Evolutionary conservation across 2,888 invertebrate genomes (phyloP).

Genomic region (Mamestra brassicae): DNA sequence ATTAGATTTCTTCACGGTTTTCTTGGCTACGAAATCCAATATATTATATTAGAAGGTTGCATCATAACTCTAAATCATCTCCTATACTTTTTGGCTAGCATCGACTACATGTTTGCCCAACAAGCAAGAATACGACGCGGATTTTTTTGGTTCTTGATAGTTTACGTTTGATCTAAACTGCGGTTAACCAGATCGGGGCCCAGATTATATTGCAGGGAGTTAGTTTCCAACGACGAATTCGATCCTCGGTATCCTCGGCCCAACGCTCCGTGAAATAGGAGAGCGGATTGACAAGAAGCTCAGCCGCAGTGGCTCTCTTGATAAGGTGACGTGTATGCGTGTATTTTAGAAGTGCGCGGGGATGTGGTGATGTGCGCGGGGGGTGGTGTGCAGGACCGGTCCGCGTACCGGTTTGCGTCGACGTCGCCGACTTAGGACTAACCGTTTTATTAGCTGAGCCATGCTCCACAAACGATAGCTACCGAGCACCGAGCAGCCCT

Average conservation of each 20-base stretch:
- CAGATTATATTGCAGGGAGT: constrained; percentile 80
- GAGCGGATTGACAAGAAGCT: constrained; percentile 84
- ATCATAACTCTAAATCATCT: constrained; percentile 71
- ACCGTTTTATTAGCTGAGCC: constrained; percentile 89
- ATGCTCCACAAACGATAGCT: constrained; percentile 88
- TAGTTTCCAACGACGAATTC: constrained; percentile 79
- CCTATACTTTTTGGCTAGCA: constrained; percentile 52
- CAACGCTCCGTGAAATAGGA: constrained; percentile 84
- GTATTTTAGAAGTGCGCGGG: constrained; percentile 85
- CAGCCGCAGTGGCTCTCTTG: constrained; percentile 83
- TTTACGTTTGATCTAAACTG: constrained; percentile 76
- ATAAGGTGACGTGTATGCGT: constrained; percentile 88
- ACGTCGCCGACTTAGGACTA: constrained; percentile 86
- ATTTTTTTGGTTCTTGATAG: constrained; percentile 54
- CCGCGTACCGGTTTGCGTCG: constrained; percentile 88
- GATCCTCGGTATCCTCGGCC: constrained; percentile 79
- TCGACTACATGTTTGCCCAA: constrained; percentile 46
- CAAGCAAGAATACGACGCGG: constrained; percentile 40
- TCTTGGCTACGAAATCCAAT: constrained; percentile 79
- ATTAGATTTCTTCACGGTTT: constrained; percentile 85
- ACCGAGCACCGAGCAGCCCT: constrained; percentile 74
- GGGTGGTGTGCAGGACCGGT: constrained; percentile 83
- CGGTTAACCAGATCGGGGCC: constrained; percentile 80
- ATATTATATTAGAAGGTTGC: constrained; percentile 77
- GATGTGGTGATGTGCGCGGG: constrained; percentile 73